phyloP scores from a whole-genome alignment of 1,140 invertebrate species.

The Drosophila mojavensis region DNA sequence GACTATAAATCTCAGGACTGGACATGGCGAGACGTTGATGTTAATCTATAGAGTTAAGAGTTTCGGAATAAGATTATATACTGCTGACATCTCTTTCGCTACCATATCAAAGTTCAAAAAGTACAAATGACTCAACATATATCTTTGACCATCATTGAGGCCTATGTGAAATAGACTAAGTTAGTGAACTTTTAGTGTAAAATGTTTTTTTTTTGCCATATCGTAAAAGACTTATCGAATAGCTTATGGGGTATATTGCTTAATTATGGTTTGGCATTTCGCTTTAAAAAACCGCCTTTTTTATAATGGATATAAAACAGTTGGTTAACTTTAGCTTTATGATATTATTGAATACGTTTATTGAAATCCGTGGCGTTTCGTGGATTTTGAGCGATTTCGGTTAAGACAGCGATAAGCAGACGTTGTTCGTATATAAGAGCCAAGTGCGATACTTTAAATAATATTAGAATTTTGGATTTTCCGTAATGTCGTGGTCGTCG shows the following conservation, averaged over 20 bases:
- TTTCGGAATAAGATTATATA: constrained; percentile 16
- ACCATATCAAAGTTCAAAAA: constrained; percentile 21
- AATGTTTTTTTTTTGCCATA: not conserved
- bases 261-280: constrained; percentile 37
- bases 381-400: constrained; percentile 38
- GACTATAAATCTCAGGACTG: constrained; percentile 19
- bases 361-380: constrained; percentile 35
- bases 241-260: constrained; percentile 32
- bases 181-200: not conserved
- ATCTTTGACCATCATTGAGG: not conserved
- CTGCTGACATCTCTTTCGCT: constrained; percentile 4
- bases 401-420: constrained; percentile 28
- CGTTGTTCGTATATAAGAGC: constrained; percentile 23
- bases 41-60: constrained; percentile 31
- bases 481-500: constrained; percentile 52
- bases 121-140: constrained; percentile 9
- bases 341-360: constrained; percentile 45
- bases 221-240: constrained; percentile 48
- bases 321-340: constrained; percentile 39
- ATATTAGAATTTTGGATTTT: constrained; percentile 1
- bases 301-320: constrained; percentile 59
- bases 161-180: not conserved
- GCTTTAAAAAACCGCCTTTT: constrained; percentile 42
- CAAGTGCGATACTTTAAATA: not conserved
- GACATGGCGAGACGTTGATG: constrained; percentile 2